phyloP scores from a whole-genome alignment of 1,140 invertebrate species.

The Formica exsecta region DNA sequence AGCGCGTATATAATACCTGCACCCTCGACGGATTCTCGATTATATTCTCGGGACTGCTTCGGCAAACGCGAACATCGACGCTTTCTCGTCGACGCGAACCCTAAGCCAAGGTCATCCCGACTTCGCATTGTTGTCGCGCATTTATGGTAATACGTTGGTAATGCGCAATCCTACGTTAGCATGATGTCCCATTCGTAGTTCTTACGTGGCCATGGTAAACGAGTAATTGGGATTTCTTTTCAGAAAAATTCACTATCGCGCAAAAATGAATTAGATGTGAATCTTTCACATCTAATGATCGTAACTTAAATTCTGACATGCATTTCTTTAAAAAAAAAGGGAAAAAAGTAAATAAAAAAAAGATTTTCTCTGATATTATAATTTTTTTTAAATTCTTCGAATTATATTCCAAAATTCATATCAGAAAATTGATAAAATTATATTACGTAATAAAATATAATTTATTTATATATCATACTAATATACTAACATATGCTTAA shows the following conservation, averaged over 20 bases:
- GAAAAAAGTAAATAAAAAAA: background rate
- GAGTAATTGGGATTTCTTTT: background rate
- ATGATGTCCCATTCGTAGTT: background rate
- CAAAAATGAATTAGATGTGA: background rate
- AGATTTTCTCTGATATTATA: background rate
- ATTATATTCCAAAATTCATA: background rate
- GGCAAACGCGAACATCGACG: background rate
- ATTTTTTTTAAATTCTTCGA: background rate
- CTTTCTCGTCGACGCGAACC: constrained; percentile 28
- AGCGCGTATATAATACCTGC: background rate
- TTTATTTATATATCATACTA: background rate
- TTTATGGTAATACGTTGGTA: constrained; percentile 39
- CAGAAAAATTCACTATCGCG: background rate
- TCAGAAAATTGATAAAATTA: background rate
- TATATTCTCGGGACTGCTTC: background rate
- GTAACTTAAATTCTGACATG: background rate
- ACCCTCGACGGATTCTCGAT: constrained; percentile 15
- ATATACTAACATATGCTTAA: background rate
- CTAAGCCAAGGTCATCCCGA: constrained; percentile 6
- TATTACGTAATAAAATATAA: background rate
- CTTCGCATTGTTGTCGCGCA: constrained; percentile 32
- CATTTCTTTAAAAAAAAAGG: background rate
- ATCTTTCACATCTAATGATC: background rate
- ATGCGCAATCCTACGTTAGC: background rate
- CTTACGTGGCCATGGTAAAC: background rate